Percentiles rank a stretch among this genome's conserved stretches.
These are phyloP conservation scores for Drosophila willistoni DNA, from an alignment of 1,140 invertebrate species.

Conservation along the genomic window DNA sequence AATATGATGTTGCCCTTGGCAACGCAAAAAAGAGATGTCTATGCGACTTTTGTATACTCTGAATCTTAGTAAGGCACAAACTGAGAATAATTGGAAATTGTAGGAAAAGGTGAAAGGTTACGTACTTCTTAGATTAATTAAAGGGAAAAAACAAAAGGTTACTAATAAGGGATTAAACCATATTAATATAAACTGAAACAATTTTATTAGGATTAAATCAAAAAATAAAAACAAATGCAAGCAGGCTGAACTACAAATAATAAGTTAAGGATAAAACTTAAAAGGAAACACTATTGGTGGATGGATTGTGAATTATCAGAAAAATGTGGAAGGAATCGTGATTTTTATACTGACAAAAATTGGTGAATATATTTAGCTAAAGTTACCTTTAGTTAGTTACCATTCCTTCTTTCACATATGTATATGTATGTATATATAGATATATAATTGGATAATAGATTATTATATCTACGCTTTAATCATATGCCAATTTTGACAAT, in stretches of 20 bases:
- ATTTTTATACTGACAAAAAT: not conserved
- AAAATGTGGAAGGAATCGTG: not conserved
- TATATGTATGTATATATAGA: not conserved
- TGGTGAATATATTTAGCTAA: not conserved
- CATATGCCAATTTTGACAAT: slow-evolving; percentile 1
- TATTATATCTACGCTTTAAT: slow-evolving; percentile 12
- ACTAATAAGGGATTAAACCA: not conserved
- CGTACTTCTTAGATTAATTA: too few relatives aligned
- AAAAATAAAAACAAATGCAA: not conserved
- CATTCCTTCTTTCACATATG: not conserved
- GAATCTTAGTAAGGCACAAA: not conserved
- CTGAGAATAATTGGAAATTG: too few relatives aligned
- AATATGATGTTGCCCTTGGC: slow-evolving; percentile 23
- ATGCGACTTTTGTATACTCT: not conserved
- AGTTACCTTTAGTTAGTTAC: too few relatives aligned
- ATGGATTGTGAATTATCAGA: not conserved
- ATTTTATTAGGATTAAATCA: not conserved
- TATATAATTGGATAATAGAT: slow-evolving; percentile 5
- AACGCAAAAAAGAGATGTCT: not conserved
- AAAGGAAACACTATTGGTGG: not conserved
- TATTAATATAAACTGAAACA: not conserved
- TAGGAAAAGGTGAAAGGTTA: too few relatives aligned
- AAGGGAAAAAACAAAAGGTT: too few relatives aligned
- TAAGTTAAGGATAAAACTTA: not conserved
- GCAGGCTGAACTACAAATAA: not conserved